phyloP scores from a whole-genome alignment of 1,140 invertebrate species.

The Venturia canescens region DNA sequence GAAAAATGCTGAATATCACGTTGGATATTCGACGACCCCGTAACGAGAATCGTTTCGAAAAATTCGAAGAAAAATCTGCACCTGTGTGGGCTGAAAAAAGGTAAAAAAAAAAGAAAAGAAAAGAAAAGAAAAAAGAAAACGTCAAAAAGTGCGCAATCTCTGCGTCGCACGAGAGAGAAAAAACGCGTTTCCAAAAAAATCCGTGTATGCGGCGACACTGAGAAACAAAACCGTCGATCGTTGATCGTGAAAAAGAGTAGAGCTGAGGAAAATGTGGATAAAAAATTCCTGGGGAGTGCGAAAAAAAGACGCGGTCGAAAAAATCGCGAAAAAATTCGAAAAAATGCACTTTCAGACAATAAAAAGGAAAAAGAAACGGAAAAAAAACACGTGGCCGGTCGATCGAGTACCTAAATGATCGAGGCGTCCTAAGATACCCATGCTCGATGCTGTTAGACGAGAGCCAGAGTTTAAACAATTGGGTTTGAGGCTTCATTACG shows the following conservation, averaged over 20 bases:
- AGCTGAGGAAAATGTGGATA: conserved; percentile 1
- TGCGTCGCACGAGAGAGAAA: background rate
- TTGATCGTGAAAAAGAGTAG: conserved; percentile 50
- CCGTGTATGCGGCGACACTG: background rate
- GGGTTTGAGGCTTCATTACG: conserved; percentile 44
- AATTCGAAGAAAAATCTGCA: conserved; percentile 27
- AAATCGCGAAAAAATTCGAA: conserved; percentile 40
- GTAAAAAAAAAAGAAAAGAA: conserved; percentile 12
- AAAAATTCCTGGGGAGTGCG: conserved; percentile 27
- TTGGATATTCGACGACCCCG: conserved; percentile 24
- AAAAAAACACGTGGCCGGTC: conserved; percentile 24
- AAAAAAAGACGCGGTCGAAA: conserved; percentile 23
- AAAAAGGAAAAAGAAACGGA: conserved; percentile 29
- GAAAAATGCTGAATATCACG: no score
- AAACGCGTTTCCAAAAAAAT: background rate
- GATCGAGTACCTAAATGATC: conserved; percentile 44
- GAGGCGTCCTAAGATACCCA: conserved; percentile 47
- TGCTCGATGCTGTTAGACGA: conserved; percentile 56
- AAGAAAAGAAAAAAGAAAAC: background rate
- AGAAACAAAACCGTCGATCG: conserved; percentile 36
- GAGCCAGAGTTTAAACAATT: conserved; percentile 44
- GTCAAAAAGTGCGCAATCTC: background rate
- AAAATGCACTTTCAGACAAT: conserved; percentile 18
- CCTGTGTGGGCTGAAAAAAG: conserved; percentile 32
- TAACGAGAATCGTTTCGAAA: conserved; percentile 29